Conservation (phyloP, 2,797 vertebrate species). For the Bovichtus variegatus region DNA sequence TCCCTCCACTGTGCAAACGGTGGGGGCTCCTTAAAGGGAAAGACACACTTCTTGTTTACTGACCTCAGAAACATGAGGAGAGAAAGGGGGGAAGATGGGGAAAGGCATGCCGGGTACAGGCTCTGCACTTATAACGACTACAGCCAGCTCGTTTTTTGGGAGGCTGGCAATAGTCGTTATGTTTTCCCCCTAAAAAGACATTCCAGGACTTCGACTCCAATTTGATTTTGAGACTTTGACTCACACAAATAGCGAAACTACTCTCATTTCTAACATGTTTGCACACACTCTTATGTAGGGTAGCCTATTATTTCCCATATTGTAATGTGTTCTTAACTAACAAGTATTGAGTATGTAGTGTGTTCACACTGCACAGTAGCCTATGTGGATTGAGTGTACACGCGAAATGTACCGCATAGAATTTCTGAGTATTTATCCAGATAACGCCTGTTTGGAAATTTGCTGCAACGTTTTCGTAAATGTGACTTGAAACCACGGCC, state of each 20-base stretch:
- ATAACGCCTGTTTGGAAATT: too few species aligned
- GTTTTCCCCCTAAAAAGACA: background rate
- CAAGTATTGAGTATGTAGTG: background rate
- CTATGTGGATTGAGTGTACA: too few species aligned
- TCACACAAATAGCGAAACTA: background rate
- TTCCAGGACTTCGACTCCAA: conserved; percentile 21
- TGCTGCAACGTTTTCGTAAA: too few species aligned
- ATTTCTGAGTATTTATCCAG: too few species aligned
- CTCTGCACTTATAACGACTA: conserved; percentile 20
- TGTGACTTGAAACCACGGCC: too few species aligned
- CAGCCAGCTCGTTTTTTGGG: conserved; percentile 40
- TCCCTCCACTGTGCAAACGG: conserved; percentile 81
- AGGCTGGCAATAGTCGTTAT: background rate
- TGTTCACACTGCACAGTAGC: too few species aligned
- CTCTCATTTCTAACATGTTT: background rate
- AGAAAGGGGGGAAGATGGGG: conserved; percentile 33
- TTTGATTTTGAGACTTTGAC: conserved; percentile 11
- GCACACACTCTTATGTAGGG: background rate
- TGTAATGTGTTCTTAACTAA: background rate
- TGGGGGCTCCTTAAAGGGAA: conserved; percentile 89
- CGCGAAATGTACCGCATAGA: too few species aligned
- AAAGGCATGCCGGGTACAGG: conserved; percentile 48
- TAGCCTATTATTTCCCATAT: background rate
- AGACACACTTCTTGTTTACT: conserved; percentile 83
- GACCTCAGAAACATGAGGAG: conserved; percentile 75